Evolutionary conservation across 2,888 invertebrate genomes (phyloP).

Genomic region (Drosophila aldrichi): DNA sequence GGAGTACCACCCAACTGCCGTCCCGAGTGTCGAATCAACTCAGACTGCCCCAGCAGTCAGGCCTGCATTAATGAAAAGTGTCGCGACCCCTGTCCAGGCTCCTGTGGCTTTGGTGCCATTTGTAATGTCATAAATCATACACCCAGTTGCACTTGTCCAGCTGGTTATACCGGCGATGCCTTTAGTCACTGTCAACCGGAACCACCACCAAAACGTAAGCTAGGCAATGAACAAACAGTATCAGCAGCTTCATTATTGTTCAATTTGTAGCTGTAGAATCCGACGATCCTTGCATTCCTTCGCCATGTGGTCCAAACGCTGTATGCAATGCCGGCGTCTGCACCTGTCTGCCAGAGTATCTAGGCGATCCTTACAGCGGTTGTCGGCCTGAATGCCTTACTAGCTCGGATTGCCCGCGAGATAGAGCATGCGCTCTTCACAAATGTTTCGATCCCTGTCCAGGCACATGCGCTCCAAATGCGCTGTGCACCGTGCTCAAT

Average conservation of each 20-base stretch:
- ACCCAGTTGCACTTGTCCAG: constrained; percentile 89
- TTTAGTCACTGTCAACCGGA: constrained; percentile 90
- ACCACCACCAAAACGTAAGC: constrained; percentile 84
- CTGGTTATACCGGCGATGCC: constrained; percentile 89
- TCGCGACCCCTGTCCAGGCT: constrained; percentile 90
- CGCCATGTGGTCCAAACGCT: constrained; percentile 92
- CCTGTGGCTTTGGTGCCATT: constrained; percentile 88
- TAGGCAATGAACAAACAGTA: background rate
- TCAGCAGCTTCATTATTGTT: constrained; percentile 8
- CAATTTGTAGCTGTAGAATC: constrained; percentile 73
- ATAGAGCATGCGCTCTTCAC: constrained; percentile 89
- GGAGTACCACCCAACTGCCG: constrained; percentile 90
- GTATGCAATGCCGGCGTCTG: constrained; percentile 86
- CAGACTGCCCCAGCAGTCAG: constrained; percentile 89
- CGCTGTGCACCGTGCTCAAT: constrained; percentile 91
- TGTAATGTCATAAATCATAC: constrained; percentile 90
- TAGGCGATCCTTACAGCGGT: constrained; percentile 91
- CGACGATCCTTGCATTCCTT: constrained; percentile 89
- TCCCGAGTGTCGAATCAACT: constrained; percentile 90
- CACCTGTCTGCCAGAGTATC: constrained; percentile 87
- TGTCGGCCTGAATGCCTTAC: constrained; percentile 93
- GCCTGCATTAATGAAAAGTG: constrained; percentile 91
- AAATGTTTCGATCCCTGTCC: constrained; percentile 93
- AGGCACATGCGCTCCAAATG: constrained; percentile 91
- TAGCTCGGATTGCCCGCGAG: constrained; percentile 90